Conservation (phyloP, 2,113 vertebrate genomes). For the Oreochromis tanganicae region DNA sequence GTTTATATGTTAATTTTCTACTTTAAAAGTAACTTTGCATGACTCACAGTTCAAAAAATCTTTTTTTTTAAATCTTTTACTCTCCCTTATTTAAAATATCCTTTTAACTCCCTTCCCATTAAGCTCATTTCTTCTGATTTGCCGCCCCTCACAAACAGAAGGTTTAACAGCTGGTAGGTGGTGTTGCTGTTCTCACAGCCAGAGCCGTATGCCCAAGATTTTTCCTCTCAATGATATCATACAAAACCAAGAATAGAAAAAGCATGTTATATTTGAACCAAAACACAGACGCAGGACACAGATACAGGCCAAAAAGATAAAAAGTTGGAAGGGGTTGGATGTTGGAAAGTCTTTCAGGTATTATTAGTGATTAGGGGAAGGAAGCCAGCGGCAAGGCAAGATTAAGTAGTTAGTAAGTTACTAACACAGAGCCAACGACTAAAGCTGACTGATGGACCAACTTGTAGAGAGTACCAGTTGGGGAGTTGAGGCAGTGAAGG, state of each 20-base stretch:
- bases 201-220: neutral
- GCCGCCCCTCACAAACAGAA: neutral
- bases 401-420: neutral
- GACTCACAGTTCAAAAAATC: neutral
- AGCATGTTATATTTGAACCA: neutral
- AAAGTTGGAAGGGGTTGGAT: fast-evolving
- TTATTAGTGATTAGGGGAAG: neutral
- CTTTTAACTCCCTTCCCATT: neutral
- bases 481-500: neutral
- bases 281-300: neutral
- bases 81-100: neutral
- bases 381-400: fast-evolving
- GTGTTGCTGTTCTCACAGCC: neutral
- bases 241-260: neutral
- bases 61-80: neutral
- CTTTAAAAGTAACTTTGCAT: neutral
- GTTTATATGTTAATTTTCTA: neutral
- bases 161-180: neutral
- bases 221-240: fast-evolving
- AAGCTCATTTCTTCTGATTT: neutral
- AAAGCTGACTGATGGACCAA: neutral
- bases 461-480: neutral
- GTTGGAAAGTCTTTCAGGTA: neutral
- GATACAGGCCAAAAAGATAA: neutral
- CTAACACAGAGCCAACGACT: neutral